Evolutionary conservation across 2,888 invertebrate genomes (phyloP).

Genomic region (Salticus scenicus): DNA sequence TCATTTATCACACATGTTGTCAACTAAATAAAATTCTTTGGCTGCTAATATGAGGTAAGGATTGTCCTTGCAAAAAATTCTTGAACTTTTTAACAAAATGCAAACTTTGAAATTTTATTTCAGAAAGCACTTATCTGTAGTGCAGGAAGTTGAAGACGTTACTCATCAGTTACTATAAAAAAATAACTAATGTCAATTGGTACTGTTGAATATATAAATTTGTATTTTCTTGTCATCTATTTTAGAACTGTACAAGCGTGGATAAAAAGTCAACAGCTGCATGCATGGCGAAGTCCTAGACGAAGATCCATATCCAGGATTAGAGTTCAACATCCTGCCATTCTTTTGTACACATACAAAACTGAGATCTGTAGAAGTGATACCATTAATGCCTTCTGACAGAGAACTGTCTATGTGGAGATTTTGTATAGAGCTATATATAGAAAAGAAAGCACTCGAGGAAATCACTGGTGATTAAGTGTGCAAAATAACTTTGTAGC

Average conservation of each 20-base stretch:
- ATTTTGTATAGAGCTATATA: too few species aligned
- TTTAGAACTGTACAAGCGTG: constrained; percentile 61
- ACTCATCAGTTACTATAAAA: constrained; percentile 55
- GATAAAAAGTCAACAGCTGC: constrained; percentile 42
- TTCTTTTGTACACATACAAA: constrained; percentile 3
- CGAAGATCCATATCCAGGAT: neutral
- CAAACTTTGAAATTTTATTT: neutral
- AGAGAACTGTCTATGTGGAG: constrained; percentile 23
- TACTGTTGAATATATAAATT: constrained; percentile 47
- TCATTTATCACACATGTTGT: constrained; percentile 58
- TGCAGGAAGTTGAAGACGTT: constrained; percentile 27
- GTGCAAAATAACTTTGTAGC: constrained; percentile 51
- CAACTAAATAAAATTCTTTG: constrained; percentile 62
- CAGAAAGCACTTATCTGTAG: constrained; percentile 8
- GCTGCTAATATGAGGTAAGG: constrained; percentile 65
- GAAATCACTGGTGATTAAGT: constrained; percentile 33
- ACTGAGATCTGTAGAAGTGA: constrained; percentile 20
- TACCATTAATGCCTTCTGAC: neutral
- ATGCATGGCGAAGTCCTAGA: constrained; percentile 5
- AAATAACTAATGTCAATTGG: constrained; percentile 63
- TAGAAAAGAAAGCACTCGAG: constrained; percentile 40
- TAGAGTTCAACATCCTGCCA: constrained; percentile 2
- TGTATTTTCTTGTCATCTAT: constrained; percentile 38
- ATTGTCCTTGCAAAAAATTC: constrained; percentile 62
- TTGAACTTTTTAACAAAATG: constrained; percentile 24